Evolutionary conservation across 2,113 vertebrate species (phyloP), one percentile per base, ranked within the genome.

Genomic region (Zosterops lateralis): DNA sequence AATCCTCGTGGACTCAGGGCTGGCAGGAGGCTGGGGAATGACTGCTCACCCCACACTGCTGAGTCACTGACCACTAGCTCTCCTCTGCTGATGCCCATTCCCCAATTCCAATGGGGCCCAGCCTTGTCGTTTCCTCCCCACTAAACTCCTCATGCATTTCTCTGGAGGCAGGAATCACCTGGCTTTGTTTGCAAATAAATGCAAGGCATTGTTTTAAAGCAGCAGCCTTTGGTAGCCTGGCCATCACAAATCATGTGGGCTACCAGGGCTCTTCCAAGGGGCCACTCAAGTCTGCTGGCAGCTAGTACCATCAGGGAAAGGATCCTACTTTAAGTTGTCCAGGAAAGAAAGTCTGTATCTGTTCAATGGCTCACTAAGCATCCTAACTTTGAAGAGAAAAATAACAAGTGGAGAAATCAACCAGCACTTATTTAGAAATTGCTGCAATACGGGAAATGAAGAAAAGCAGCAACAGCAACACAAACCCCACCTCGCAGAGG

Each of bases 1-100:
- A 75, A n/a, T 26, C 16, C 58, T 44, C 58, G 32, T 0, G 3
- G 34, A 10, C 25, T 36, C 0, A 0, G 48, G 48, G 53, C 32
- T 50, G 45, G 26, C 20, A 60, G 36, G 10, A 42, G 28, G 31
- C n/a, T 66, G 48, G 12, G 58, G 9, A 57, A 61, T 3, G 12
- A 20, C 42, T 0, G 0, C 56, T 70, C 14, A 10, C 4, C 12
- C 2, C 0, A 14, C n/a, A 8, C 36, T 64, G 44, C 53, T 16
- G 26, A 38, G 53, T 12, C 3, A 1, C 42, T n/a, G 78, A 13
- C 42, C 48, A 25, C 31, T 0, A 21, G 17, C 14, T n/a, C 19
- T 38, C 0, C 1, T 1, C 21, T 53, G 38, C 53, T 40, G 57
- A 1, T 34, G 40, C 19, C 38, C 48, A 24, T 10, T 71, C 12